Conservation (phyloP, 2,797 vertebrate genomes). For the Geotrypetes seraphini region DNA sequence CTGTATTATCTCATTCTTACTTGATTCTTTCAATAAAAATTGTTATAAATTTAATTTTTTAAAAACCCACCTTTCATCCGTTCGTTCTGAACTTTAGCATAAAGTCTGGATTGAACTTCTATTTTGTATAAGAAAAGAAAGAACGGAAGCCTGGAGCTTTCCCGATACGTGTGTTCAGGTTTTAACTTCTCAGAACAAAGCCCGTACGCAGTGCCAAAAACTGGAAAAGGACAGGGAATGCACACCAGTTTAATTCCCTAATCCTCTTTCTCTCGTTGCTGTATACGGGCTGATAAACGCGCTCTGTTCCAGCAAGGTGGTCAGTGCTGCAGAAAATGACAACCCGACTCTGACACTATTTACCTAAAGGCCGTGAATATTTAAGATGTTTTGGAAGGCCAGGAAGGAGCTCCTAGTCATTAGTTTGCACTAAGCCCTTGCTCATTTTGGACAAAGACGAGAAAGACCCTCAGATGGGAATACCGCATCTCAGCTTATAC, state of each 20-base stretch:
- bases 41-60: too few species aligned
- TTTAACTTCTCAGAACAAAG: conserved; percentile 31
- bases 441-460: too few species aligned
- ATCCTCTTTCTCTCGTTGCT: conserved; percentile 47
- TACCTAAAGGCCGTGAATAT: conserved; percentile 56
- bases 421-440: conserved; percentile 27
- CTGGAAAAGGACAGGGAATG: conserved; percentile 40
- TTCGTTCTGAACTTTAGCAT: too few species aligned
- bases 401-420: conserved; percentile 34
- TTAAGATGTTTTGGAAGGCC: conserved; percentile 47
- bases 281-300: conserved; percentile 54
- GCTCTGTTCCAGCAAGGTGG: conserved; percentile 42
- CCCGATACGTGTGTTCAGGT: not conserved
- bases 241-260: conserved; percentile 54
- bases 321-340: conserved; percentile 43
- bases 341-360: conserved; percentile 47
- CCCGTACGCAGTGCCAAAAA: conserved; percentile 35
- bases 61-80: too few species aligned
- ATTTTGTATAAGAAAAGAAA: not conserved
- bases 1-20: too few species aligned
- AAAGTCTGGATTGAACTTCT: too few species aligned
- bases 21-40: too few species aligned
- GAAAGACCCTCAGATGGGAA: too few species aligned
- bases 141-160: not conserved
- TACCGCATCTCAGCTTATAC: too few species aligned